Evolutionary conservation across 2,888 invertebrate species (phyloP), one percentile per base, ranked within the genome.

Genomic region (Unio delphinus): DNA sequence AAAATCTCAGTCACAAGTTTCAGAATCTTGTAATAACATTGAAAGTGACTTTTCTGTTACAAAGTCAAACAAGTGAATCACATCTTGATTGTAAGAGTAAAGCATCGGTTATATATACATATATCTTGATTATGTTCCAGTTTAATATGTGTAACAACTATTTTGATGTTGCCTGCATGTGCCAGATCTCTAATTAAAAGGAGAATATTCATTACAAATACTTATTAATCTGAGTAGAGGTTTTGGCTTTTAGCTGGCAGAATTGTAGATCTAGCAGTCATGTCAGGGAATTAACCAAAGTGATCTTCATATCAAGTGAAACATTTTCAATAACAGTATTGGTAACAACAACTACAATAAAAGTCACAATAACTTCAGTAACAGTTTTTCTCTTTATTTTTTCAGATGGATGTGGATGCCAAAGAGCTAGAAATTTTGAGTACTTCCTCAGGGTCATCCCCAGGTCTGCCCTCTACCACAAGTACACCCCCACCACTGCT

Each of bases 401-500:
- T 72, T 55, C 72, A 83, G 83, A 82, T 83, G 82, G 85, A 85
- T 45, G 79, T 81, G 26, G 85, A 85, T 62, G 67, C 70, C 8
- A 83, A 81, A 68, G 78, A 82, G 57, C 65, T 70, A 17, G 78
- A 79, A 55, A 68, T 69, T 15, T 69, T 68, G 26, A 73, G 74
- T 55, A 63, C 73, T 18, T 68, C 71, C 34, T 73, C 78, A 15
- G 45, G 45, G 45, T 45, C 45, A 15, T 45, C 45, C 11, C 69
- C 79, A n/a, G 68, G 64, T 54, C 58, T 74, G 20, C 67, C 79
- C 54, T 59, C 73, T 26, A 70, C 71, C n/a, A 72, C 76, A n/a
- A 70, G 69, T 65, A 76, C 80, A 17, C 86, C 86, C 54, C 84
- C 84, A 18, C 85, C 85, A 56, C 76, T 84, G 30, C 73, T 86